Evolutionary conservation across 2,888 invertebrate genomes (phyloP), one percentile per base, ranked within the genome.

Genomic region (Drosophila eohydei): DNA sequence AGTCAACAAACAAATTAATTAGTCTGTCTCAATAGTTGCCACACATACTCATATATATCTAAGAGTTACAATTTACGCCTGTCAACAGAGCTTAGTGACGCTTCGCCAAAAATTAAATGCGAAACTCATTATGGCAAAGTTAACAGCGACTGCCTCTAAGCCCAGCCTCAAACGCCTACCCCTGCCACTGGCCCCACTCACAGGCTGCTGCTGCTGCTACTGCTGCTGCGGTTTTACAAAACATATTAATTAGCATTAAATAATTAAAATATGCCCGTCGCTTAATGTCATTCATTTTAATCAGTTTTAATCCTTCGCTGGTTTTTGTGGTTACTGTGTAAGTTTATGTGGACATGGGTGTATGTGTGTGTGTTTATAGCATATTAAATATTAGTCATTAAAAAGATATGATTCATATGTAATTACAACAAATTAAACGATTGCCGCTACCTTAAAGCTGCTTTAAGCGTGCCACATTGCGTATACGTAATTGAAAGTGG

Each of bases 231-330:
- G 88, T 87, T 89, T 87, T 77, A 84, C 80, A 82, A 87, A 86
- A 86, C 86, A 86, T 89, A 86, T 86, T 86, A 86, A 86, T 86
- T 86, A 86, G 88, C 85, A 86, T 86, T 86, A 89, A 89, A 89
- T 86, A 89, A 86, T 86, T 86, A 86, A 88, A 88, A 86, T 86
- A 86, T 88, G 83, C 85, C 80, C 62, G 78, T 74, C 86, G 83
- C 88, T 84, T 84, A 88, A 85, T 83, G 86, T 88, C 84, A 88
- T 84, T 88, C 86, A 83, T 86, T 84, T 84, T 88, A 88, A 84
- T 84, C 84, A 88, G 84, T 83, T 84, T 84, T 84, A 84, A 88
- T 83, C 83, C 83, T 74, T 65, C 61, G 75, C 73, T 64, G 77
- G 64, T 75, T 79, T 78, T 78, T 81, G 80, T 38, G 78, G 71